phyloP scores from a whole-genome alignment of 2,113 vertebrate genomes.

The Lanius ludovicianus region DNA sequence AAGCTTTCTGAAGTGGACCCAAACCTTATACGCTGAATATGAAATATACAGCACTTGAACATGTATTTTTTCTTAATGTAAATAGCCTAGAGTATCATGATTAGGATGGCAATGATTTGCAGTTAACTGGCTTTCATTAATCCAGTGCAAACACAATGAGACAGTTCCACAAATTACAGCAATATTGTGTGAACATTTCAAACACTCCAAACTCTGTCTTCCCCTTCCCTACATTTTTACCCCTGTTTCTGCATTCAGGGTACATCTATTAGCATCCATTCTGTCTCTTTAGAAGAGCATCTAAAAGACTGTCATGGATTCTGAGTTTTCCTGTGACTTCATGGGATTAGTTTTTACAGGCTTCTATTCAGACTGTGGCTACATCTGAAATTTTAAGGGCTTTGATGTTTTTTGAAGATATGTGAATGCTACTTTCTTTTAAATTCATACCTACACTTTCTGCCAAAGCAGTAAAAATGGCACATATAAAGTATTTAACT shows the following conservation, averaged over 20 bases:
- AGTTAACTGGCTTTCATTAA: background rate
- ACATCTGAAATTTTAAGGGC: background rate
- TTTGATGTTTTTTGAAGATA: background rate
- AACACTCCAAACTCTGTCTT: background rate
- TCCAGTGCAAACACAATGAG: background rate
- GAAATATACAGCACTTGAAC: background rate
- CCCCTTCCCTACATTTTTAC: background rate
- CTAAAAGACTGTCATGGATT: background rate
- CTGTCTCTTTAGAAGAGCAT: background rate
- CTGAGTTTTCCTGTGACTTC: background rate
- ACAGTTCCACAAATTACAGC: background rate
- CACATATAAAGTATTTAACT: background rate
- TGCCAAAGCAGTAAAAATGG: background rate
- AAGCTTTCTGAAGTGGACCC: background rate
- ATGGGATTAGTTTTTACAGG: background rate
- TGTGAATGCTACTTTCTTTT: background rate
- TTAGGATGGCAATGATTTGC: background rate
- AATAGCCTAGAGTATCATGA: background rate
- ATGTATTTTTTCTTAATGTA: background rate
- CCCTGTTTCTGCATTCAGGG: background rate
- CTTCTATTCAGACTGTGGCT: background rate
- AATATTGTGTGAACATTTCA: background rate
- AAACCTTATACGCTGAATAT: background rate
- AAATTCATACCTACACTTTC: background rate
- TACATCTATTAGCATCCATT: background rate